These are phyloP conservation scores for Cydia strobilella DNA, from an alignment of 1,140 invertebrate genomes.

Conservation along the genomic window DNA sequence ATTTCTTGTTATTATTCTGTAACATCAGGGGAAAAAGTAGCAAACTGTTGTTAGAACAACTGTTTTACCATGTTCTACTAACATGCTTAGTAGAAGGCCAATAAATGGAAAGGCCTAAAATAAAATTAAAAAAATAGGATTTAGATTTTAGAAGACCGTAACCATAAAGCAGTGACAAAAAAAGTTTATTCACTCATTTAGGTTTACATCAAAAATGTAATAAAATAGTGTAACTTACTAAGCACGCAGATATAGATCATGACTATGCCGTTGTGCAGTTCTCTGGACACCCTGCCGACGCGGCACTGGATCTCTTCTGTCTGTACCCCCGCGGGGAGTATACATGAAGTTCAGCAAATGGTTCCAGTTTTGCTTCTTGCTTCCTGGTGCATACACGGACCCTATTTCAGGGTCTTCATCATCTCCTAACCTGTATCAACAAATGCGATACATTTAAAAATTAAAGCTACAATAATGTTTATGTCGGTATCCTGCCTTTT, in stretches of 20 bases:
- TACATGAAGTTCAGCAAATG: slow-evolving; percentile 95
- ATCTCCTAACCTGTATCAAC: slow-evolving; percentile 62
- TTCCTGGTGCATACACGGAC: slow-evolving; percentile 89
- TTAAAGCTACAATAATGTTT: background rate
- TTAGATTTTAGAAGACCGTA: too few relatives aligned
- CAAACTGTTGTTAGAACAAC: too few relatives aligned
- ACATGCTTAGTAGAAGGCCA: too few relatives aligned
- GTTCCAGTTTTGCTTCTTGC: slow-evolving; percentile 95
- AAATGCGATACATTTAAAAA: background rate
- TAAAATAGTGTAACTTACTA: slow-evolving; percentile 83
- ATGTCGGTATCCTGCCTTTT: too few relatives aligned
- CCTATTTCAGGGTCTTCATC: slow-evolving; percentile 87
- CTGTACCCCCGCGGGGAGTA: slow-evolving; percentile 81
- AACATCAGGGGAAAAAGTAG: too few relatives aligned
- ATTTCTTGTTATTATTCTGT: too few relatives aligned
- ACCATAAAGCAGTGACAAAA: too few relatives aligned
- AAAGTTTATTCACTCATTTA: too few relatives aligned
- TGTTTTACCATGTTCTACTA: too few relatives aligned
- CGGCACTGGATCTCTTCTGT: slow-evolving; percentile 55
- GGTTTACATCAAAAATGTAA: too few relatives aligned
- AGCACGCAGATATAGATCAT: slow-evolving; percentile 93
- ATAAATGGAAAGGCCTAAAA: too few relatives aligned
- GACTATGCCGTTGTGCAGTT: slow-evolving; percentile 88
- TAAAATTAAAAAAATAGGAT: too few relatives aligned
- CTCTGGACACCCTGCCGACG: slow-evolving; percentile 55